Base-by-base conservation (phyloP, 2,888 invertebrate species). In the Cosmopolites sordidus region DNA sequence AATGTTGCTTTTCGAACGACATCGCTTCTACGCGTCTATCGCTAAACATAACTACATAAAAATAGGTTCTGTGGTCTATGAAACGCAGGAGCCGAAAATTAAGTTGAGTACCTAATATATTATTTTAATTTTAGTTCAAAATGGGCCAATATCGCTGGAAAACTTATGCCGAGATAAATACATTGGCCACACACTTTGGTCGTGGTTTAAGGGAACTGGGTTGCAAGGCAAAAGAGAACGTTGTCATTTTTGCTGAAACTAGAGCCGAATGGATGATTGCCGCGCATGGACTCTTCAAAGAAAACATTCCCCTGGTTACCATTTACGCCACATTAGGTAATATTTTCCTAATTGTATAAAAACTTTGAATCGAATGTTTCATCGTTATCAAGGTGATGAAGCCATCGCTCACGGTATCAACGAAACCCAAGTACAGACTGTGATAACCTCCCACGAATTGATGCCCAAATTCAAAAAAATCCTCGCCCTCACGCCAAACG, bases 251-350 rank as follows among this genome's bases (percentile, higher is more conserved):
- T 78, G 95, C 97, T 0, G 99, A 99, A 77, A 99, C 98, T 0
- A 80, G 97, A 63, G 92, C 92, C 43, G 98, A 99, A 76, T 99
- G 99, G 99, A 89, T 98, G 86, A 79, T 97, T 44, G 89, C 94
- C 0, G 95, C 96, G 1, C 92, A 97, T 69, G 96, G 94, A 48
- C 90, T 95, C 75, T 95, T 99, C 78, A 92, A 92, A 72, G 91
- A 90, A 75, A 93, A 89, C 73, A 87, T 93, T 70, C 88, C 92
- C n/a, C 89, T 98, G 69, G 96, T 96, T 1, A 99, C 98, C 0
- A 87, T 99, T 63, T 99, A 99, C 74, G 92, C 98, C 1, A 98
- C 97, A 0, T 79, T 99, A 11, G 67, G 58, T 58, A 59, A 16
- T 12, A n/a, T n/a, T n/a, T n/a, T n/a, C n/a, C n/a, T n/a, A n/a